These are phyloP conservation scores for Pheosia gnoma DNA, from an alignment of 2,888 invertebrate genomes.

Conservation along the genomic window DNA sequence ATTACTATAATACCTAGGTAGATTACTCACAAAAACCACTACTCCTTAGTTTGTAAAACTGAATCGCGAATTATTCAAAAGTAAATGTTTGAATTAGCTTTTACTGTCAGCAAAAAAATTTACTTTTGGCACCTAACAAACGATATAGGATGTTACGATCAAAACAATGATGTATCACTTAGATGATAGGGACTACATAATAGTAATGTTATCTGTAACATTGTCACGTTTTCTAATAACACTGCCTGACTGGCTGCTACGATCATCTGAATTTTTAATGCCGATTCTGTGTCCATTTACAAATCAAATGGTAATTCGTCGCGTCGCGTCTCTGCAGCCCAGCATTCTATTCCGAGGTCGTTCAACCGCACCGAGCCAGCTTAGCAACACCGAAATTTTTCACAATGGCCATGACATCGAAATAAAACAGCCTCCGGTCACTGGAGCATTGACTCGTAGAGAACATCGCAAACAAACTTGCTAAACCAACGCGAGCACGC, in stretches of 20 bases:
- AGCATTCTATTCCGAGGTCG: slow-evolving; percentile 69
- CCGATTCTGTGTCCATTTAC: slow-evolving; percentile 54
- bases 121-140: slow-evolving; percentile 35
- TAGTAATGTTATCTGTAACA: slow-evolving; percentile 22
- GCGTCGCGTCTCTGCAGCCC: slow-evolving; percentile 49
- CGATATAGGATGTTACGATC: slow-evolving; percentile 18
- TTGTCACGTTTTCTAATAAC: slow-evolving; percentile 24
- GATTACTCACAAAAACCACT: too few relatives aligned
- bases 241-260: slow-evolving; percentile 13
- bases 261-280: slow-evolving; percentile 36
- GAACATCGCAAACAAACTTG: slow-evolving; percentile 52
- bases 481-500: slow-evolving; percentile 32
- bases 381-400: slow-evolving; percentile 68
- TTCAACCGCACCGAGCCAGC: slow-evolving; percentile 69
- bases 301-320: slow-evolving; percentile 53
- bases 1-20: too few relatives aligned
- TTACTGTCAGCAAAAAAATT: slow-evolving; percentile 43
- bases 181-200: slow-evolving; percentile 27
- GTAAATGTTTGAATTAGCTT: slow-evolving; percentile 21
- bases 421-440: slow-evolving; percentile 80
- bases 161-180: slow-evolving; percentile 29
- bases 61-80: slow-evolving; percentile 12
- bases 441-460: slow-evolving; percentile 79
- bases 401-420: slow-evolving; percentile 81
- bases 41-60: not conserved